Percentiles rank a stretch among this genome's conserved stretches.
Evolutionary conservation across 2,888 invertebrate genomes (phyloP).

Genomic region (Drosophila cognata): DNA sequence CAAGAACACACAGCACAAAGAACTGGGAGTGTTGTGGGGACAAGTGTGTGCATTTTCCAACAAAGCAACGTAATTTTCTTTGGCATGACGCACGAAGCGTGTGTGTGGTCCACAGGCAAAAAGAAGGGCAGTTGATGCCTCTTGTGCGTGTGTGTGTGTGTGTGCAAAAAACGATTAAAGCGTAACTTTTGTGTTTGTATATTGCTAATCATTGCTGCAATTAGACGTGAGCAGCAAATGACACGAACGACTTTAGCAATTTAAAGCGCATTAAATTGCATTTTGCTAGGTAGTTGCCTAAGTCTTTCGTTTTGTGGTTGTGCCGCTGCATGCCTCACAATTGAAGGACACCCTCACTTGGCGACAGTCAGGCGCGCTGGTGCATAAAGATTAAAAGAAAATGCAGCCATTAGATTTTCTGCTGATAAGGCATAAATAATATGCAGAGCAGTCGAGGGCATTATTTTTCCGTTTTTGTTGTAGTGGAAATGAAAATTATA

Average conservation of each 20-base stretch:
- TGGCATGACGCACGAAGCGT: conserved; percentile 63
- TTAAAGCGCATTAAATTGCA: conserved; percentile 77
- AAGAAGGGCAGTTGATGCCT: conserved; percentile 32
- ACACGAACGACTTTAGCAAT: conserved; percentile 54
- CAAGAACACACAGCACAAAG: background rate
- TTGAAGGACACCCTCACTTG: conserved; percentile 2
- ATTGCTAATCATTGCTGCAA: conserved; percentile 74
- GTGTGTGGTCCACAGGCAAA: conserved; percentile 54
- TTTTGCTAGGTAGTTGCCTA: conserved; percentile 72
- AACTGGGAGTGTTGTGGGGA: background rate
- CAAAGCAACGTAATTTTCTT: conserved; percentile 75
- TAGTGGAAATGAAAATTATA: conserved; percentile 73
- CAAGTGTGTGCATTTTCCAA: conserved; percentile 17
- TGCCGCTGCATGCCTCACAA: conserved; percentile 25
- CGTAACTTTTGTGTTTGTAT: conserved; percentile 80
- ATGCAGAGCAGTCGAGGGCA: conserved; percentile 44
- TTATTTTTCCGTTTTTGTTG: background rate
- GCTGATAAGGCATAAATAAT: conserved; percentile 62
- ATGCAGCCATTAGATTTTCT: conserved; percentile 34
- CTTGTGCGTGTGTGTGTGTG: conserved; percentile 30
- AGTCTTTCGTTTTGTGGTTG: conserved; percentile 64
- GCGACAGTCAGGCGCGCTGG: conserved; percentile 21
- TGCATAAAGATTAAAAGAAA: conserved; percentile 44
- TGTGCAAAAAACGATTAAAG: conserved; percentile 78
- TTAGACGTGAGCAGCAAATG: conserved; percentile 45